A percentile compares a stretch with the other conserved stretches of the same genome.
phyloP scores from a whole-genome alignment of 1,140 invertebrate genomes.

The Phenacoccus solenopsis region DNA sequence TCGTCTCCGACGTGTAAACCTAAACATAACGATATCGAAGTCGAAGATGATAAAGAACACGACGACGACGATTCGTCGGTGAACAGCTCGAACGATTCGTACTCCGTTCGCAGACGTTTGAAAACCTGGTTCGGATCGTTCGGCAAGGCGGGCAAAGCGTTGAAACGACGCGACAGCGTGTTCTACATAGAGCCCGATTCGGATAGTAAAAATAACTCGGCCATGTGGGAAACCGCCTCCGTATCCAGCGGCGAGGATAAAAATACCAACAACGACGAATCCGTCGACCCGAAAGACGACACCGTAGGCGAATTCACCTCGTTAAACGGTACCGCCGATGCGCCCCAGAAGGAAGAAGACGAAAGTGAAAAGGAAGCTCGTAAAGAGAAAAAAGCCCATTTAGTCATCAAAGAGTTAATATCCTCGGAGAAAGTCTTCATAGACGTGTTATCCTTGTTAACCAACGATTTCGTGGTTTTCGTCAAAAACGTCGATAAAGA shows the following conservation, averaged over 20 bases:
- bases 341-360: slow-evolving; percentile 11
- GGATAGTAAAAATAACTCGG: neutral
- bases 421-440: slow-evolving; percentile 58
- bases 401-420: slow-evolving; percentile 52
- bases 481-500: slow-evolving; percentile 37
- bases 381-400: slow-evolving; percentile 37
- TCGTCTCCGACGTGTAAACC: neutral
- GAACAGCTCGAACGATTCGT: slow-evolving; percentile 22
- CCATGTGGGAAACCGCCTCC: slow-evolving; percentile 9
- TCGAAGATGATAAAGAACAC: neutral
- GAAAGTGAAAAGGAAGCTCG: slow-evolving; percentile 27
- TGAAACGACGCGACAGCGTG: slow-evolving; percentile 24
- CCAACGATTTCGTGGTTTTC: slow-evolving; percentile 46
- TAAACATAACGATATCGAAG: neutral
- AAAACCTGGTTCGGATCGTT: slow-evolving; percentile 27
- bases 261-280: slow-evolving; percentile 11
- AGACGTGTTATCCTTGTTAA: slow-evolving; percentile 51
- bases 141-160: slow-evolving; percentile 25
- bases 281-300: slow-evolving; percentile 18
- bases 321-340: slow-evolving; percentile 15
- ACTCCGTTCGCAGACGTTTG: slow-evolving; percentile 24
- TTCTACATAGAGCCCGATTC: slow-evolving; percentile 18
- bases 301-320: slow-evolving; percentile 19
- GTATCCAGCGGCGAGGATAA: neutral
- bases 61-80: slow-evolving; percentile 20